Evolutionary conservation across 2,797 vertebrate species (phyloP), one percentile per base, ranked within the genome.

Genomic region (Malacoraja senta): DNA sequence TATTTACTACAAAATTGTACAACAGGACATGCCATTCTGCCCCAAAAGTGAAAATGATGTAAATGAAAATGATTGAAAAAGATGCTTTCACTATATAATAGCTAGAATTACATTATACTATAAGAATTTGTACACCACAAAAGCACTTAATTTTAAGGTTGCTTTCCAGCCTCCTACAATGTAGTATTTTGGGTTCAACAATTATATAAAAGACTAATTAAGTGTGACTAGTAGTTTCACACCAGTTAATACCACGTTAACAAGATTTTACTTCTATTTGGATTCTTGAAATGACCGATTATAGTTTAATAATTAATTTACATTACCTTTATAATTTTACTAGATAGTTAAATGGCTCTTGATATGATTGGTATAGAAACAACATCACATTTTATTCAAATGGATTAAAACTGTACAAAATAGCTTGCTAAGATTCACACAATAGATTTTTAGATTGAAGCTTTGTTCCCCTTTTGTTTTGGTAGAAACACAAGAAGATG

Each of bases 391-490:
- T 91, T 84, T 71, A 38, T 35, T 71, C 68, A 74, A 44, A 72
- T 35, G 21, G 19, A 35, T 38, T 38, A 53, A 2, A 91, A 24
- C 71, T 26, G 19, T 71, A 29, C 35, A 17, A 29, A 88, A 68
- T 68, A 92, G 44, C 6, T 53, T 53, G 44, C 35, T 76, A 76
- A 71, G 38, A 74, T 44, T 32, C 35, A 53, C 8, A n/a, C 7
- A 1, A 19, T 68, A 38, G 8, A 19, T 1, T 92, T 74, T 38
- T 13, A 24, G 38, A 15, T 35, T 68, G 58, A 71, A 24, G 10
- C 44, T 13, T 76, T 92, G n/a, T 44, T 92, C 76, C 29, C 35
- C 15, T 92, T 92, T 92, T 29, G 68, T 58, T 92, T n/a, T 44
- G 24, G 71, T 72, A 29, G 44, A 76, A n/a, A 92, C 1, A 44